phyloP scores from a whole-genome alignment of 2,888 invertebrate species.

The Drosophila maculinotata region DNA sequence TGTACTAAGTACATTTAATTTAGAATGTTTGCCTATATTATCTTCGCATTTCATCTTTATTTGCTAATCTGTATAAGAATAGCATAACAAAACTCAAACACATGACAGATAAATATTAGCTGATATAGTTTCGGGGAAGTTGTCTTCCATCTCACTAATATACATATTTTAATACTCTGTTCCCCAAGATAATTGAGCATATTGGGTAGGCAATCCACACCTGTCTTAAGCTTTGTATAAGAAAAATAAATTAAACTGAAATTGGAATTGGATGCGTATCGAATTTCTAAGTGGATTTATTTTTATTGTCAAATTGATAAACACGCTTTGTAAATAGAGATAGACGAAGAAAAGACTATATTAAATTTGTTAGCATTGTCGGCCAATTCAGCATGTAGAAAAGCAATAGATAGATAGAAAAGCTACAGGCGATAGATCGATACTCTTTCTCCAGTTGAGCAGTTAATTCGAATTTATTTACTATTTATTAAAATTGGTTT shows the following conservation, averaged over 20 bases:
- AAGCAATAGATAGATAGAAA: too few relatives aligned
- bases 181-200: background rate
- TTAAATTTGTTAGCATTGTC: too few relatives aligned
- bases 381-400: too few relatives aligned
- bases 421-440: too few relatives aligned
- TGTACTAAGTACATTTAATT: background rate
- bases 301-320: conserved; percentile 42
- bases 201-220: too few relatives aligned
- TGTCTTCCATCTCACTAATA: background rate
- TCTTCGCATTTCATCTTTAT: conserved; percentile 5
- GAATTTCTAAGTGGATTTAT: conserved; percentile 26
- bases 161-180: background rate
- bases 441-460: too few relatives aligned
- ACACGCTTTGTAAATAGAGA: conserved; percentile 9
- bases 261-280: conserved; percentile 27
- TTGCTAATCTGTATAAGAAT: conserved; percentile 7
- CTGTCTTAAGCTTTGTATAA: too few relatives aligned
- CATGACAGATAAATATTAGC: conserved; percentile 10
- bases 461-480: background rate
- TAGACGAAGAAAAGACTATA: background rate
- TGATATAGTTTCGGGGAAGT: background rate
- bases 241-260: conserved; percentile 22
- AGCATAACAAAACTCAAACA: conserved; percentile 6
- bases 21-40: conserved; percentile 11
- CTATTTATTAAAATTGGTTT: conserved; percentile 8